These are phyloP conservation scores for Eupithecia tripunctaria DNA, from an alignment of 2,888 invertebrate genomes.

Conservation along the genomic window DNA sequence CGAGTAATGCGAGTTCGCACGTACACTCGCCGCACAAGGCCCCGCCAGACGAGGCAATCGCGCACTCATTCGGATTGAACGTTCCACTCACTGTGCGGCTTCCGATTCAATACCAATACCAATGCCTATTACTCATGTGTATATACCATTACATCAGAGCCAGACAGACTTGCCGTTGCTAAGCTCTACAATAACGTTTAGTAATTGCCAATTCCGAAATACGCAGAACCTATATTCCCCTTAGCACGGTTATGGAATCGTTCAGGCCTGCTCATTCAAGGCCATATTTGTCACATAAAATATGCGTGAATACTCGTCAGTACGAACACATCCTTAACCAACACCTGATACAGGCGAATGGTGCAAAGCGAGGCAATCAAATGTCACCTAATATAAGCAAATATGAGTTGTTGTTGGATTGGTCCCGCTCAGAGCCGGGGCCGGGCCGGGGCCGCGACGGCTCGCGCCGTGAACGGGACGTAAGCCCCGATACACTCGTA, in stretches of 20 bases:
- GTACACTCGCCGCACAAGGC: neutral
- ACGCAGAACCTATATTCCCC: neutral
- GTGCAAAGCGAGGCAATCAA: neutral
- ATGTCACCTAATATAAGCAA: neutral
- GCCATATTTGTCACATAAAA: neutral
- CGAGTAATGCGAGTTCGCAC: neutral
- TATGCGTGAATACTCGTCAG: neutral
- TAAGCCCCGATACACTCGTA: constrained; percentile 36
- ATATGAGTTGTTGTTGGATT: neutral
- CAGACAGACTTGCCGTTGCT: neutral
- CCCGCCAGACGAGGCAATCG: neutral
- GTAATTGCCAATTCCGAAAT: too few species aligned
- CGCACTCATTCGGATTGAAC: constrained; percentile 3
- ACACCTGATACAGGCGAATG: neutral
- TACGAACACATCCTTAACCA: neutral
- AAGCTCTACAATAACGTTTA: neutral
- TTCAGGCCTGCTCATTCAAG: too few species aligned
- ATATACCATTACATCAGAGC: neutral
- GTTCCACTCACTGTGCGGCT: neutral
- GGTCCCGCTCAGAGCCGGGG: neutral
- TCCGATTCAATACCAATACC: constrained; percentile 9
- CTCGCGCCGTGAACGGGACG: constrained; percentile 20
- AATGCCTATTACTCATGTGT: neutral
- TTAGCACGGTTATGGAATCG: too few species aligned
- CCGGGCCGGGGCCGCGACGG: neutral